These are phyloP conservation scores for Proisotoma minuta DNA, from an alignment of 2,888 invertebrate species.

Conservation along the genomic window DNA sequence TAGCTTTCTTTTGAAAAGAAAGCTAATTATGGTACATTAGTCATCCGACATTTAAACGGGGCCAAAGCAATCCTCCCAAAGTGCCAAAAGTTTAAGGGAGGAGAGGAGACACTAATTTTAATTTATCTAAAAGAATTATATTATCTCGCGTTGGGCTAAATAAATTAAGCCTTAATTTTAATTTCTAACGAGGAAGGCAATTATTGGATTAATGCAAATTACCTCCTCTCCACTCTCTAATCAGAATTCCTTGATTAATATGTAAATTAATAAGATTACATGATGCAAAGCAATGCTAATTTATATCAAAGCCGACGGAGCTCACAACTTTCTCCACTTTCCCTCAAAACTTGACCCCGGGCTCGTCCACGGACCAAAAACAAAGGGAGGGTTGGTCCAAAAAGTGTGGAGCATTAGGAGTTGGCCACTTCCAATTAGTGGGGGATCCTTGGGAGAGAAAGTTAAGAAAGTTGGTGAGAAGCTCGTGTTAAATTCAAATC, in stretches of 20 bases:
- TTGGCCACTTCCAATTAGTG: too few species aligned
- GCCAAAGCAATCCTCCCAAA: background rate
- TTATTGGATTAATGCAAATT: constrained; percentile 49
- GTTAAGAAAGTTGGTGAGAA: constrained; percentile 1
- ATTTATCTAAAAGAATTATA: background rate
- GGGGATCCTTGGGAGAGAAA: background rate
- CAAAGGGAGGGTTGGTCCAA: background rate
- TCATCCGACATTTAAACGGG: too few species aligned
- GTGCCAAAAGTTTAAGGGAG: background rate
- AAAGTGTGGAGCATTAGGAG: background rate
- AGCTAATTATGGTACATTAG: too few species aligned
- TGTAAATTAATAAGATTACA: constrained; percentile 49
- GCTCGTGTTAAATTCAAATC: constrained; percentile 4
- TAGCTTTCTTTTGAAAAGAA: too few species aligned
- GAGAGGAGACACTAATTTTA: constrained; percentile 41
- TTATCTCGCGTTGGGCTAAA: constrained; percentile 37
- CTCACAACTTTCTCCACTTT: constrained; percentile 11
- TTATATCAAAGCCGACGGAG: constrained; percentile 45
- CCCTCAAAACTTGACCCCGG: background rate
- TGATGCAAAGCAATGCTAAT: constrained; percentile 49
- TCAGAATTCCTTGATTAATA: constrained; percentile 48
- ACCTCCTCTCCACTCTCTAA: constrained; percentile 47
- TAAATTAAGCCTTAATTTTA: constrained; percentile 48
- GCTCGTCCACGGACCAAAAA: background rate
- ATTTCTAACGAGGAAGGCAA: constrained; percentile 48